These are phyloP conservation scores for Burhinus oedicnemus DNA, from an alignment of 2,113 vertebrate species.

Conservation along the genomic window DNA sequence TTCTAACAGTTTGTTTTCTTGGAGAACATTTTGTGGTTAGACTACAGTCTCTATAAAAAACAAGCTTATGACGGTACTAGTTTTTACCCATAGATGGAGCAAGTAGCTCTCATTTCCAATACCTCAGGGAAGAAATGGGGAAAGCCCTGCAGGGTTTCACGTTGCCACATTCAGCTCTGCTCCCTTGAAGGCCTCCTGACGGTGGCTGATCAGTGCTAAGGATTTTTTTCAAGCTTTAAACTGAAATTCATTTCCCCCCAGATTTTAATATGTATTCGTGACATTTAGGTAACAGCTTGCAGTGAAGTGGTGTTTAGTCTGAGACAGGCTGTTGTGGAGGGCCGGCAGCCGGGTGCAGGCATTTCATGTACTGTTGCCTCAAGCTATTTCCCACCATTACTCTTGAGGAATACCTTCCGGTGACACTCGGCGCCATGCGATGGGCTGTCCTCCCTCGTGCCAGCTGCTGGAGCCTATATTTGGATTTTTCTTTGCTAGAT, in stretches of 20 bases:
- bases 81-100: conserved; percentile 66
- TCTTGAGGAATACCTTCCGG: not conserved
- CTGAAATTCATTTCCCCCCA: not conserved
- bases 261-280: not conserved
- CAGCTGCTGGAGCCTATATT: not conserved
- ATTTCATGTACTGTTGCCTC: not conserved
- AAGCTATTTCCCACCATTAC: fast-evolving
- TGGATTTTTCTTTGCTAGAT: not conserved
- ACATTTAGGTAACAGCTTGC: not conserved
- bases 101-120: conserved; percentile 19
- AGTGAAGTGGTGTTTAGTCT: not conserved
- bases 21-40: not conserved
- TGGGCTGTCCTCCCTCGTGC: not conserved
- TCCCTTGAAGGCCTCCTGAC: not conserved
- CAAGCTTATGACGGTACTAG: not conserved
- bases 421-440: fast-evolving
- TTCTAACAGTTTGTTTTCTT: not conserved
- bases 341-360: not conserved
- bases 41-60: not conserved
- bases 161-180: not conserved
- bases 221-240: not conserved
- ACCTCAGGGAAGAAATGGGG: not conserved
- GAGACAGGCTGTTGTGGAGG: not conserved
- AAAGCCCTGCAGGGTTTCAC: not conserved
- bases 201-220: not conserved